These are phyloP conservation scores for Crioceris asparagi DNA, from an alignment of 2,888 invertebrate species.

Conservation along the genomic window DNA sequence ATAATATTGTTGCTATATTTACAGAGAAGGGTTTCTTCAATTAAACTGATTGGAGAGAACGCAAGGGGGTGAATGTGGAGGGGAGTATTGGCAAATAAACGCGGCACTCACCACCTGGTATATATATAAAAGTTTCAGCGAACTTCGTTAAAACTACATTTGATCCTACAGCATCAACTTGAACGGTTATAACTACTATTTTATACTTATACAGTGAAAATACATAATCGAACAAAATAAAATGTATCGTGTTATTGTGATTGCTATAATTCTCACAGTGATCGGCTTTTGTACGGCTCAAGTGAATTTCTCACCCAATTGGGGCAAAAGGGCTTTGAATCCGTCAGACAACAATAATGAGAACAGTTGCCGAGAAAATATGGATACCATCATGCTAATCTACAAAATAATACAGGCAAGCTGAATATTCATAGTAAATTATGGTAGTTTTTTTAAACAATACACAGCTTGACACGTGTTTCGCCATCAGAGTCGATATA, in stretches of 20 bases:
- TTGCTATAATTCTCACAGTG: conserved; percentile 22
- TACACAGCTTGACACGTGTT: background rate
- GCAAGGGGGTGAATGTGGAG: conserved; percentile 6
- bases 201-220: no score
- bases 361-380: conserved; percentile 41
- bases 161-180: no score
- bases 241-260: conserved; percentile 15
- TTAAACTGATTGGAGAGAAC: conserved; percentile 28
- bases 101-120: background rate
- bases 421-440: no score
- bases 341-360: conserved; percentile 25
- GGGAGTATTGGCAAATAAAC: no score
- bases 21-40: conserved; percentile 28
- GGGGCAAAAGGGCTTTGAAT: conserved; percentile 31
- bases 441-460: background rate
- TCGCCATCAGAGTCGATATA: no score
- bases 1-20: conserved; percentile 25
- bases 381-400: conserved; percentile 45
- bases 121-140: conserved; percentile 20
- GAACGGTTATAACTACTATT: no score
- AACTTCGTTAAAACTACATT: background rate
- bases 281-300: conserved; percentile 30
- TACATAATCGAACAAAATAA: background rate
- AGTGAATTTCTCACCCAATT: conserved; percentile 35
- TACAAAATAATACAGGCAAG: conserved; percentile 50